Conservation (phyloP, 2,113 vertebrate species). For the Menura novaehollandiae region DNA sequence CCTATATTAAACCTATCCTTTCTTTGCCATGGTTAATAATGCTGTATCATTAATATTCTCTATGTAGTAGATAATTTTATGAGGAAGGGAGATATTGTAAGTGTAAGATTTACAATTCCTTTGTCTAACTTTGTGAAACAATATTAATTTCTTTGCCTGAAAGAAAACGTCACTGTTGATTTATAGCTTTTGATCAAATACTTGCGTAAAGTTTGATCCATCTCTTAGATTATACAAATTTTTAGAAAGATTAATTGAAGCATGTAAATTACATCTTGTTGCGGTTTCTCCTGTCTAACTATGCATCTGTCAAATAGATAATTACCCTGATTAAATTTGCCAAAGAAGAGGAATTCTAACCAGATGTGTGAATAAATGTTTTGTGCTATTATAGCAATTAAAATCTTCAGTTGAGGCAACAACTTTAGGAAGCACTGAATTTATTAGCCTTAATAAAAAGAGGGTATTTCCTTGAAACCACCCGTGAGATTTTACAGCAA, state of each 20-base stretch:
- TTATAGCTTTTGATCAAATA: conserved; percentile 42
- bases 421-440: conserved; percentile 17
- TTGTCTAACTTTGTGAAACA: conserved; percentile 21
- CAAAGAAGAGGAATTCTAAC: conserved; percentile 21
- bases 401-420: conserved; percentile 8
- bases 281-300: conserved; percentile 22
- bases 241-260: conserved; percentile 31
- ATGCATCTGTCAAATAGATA: conserved; percentile 16
- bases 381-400: conserved; percentile 31
- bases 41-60: not conserved
- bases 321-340: conserved; percentile 33
- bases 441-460: conserved; percentile 28
- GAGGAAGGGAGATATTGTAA: not conserved
- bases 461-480: not conserved
- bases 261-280: conserved; percentile 14
- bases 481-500: conserved; percentile 5
- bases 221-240: conserved; percentile 2
- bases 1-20: not conserved
- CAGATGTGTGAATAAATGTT: conserved; percentile 26
- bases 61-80: not conserved
- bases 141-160: conserved; percentile 23
- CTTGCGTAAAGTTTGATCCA: conserved; percentile 8
- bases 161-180: conserved; percentile 37
- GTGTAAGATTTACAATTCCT: not conserved
- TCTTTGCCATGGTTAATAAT: not conserved